These are phyloP conservation scores for Laspeyria flexula DNA, from an alignment of 2,888 invertebrate genomes.

Conservation along the genomic window DNA sequence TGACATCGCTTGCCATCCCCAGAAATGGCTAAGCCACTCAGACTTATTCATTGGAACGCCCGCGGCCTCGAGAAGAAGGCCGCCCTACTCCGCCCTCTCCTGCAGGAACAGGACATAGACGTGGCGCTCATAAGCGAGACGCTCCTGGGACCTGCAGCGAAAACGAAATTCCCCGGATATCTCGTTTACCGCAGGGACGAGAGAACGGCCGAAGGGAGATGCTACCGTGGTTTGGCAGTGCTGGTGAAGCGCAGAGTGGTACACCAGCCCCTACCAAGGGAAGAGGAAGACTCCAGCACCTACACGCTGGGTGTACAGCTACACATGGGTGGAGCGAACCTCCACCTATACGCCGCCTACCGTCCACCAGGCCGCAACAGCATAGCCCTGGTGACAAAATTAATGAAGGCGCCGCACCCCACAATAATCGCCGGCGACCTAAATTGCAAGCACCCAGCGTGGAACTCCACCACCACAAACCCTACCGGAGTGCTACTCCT, in stretches of 20 bases:
- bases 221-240: not conserved
- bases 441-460: constrained; percentile 8
- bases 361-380: not conserved
- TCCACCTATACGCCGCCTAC: not conserved
- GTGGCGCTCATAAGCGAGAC: not conserved
- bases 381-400: not conserved
- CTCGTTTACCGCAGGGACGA: constrained; percentile 7
- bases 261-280: not conserved
- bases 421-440: constrained; percentile 2
- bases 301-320: not conserved
- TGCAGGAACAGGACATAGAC: not conserved
- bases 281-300: not conserved
- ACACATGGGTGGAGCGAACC: not conserved
- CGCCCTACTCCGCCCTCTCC: not conserved
- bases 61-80: constrained; percentile 1
- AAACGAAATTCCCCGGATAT: constrained; percentile 1
- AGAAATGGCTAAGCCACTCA: no score
- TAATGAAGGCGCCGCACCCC: no score
- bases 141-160: not conserved
- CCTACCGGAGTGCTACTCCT: constrained; percentile 1
- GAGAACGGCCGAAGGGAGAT: not conserved
- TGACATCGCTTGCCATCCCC: no score
- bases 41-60: not conserved
- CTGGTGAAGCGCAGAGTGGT: not conserved
- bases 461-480: not conserved